These are phyloP conservation scores for Hipposideros larvatus DNA, from an alignment of 2,797 vertebrate genomes.

Conservation along the genomic window DNA sequence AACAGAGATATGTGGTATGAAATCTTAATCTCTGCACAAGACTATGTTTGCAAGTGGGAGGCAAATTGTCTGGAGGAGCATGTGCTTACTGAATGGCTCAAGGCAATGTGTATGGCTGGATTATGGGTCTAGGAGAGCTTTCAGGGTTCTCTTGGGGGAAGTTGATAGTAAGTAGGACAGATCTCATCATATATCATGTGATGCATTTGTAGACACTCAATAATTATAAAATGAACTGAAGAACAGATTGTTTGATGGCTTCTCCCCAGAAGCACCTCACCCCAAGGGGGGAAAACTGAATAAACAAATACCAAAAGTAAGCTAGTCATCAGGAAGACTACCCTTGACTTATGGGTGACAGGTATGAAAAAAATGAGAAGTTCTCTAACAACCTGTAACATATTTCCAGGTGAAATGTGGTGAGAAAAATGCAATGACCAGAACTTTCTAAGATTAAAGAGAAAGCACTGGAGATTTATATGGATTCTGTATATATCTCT, in stretches of 20 bases:
- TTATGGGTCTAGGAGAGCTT: background rate
- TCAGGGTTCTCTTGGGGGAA: background rate
- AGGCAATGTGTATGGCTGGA: background rate
- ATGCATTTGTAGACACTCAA: background rate
- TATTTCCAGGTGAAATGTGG: background rate
- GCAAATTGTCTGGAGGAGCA: background rate
- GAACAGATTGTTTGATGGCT: background rate
- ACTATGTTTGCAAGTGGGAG: background rate
- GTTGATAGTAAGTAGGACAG: background rate
- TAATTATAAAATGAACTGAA: constrained; percentile 17
- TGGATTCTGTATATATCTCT: background rate
- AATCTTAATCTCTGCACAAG: background rate
- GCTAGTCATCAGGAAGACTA: background rate
- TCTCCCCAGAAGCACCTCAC: background rate
- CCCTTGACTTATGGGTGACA: background rate
- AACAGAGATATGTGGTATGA: background rate
- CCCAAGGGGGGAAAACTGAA: background rate
- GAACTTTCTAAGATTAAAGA: background rate
- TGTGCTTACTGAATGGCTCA: background rate
- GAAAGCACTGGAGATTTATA: background rate
- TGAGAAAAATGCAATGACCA: background rate
- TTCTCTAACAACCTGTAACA: background rate
- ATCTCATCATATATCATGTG: background rate
- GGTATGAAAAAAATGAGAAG: background rate
- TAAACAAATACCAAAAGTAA: background rate